A percentile compares a stretch with the other conserved stretches of the same genome.
Conservation (phyloP, 1,140 invertebrate species). For the Rhopalosiphum maidis region DNA sequence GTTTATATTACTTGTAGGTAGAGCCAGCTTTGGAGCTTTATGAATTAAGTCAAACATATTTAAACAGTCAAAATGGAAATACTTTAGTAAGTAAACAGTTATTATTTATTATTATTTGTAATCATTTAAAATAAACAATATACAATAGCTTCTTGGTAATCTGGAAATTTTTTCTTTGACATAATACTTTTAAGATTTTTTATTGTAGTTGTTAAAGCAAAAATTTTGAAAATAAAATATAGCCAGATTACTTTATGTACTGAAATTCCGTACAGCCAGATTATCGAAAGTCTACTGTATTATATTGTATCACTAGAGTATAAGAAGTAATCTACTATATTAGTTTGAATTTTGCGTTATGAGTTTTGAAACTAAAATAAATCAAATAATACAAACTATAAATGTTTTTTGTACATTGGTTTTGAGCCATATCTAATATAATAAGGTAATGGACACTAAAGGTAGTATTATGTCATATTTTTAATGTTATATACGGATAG, state of each 20-base stretch:
- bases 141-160: no score
- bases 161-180: no score
- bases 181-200: no score
- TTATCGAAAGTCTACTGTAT: no score
- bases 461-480: neutral
- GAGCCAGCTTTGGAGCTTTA: constrained; percentile 46
- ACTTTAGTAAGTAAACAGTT: constrained; percentile 13
- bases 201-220: no score
- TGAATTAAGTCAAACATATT: constrained; percentile 46
- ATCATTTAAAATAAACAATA: neutral
- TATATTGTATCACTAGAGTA: neutral
- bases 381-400: neutral
- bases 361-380: neutral
- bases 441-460: neutral
- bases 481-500: no score
- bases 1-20: constrained; percentile 25
- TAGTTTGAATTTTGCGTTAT: neutral
- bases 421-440: no score
- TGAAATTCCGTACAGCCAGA: no score
- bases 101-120: neutral
- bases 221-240: no score
- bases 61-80: constrained; percentile 20
- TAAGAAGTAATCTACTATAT: neutral
- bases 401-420: neutral
- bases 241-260: no score